Evolutionary conservation across 2,888 invertebrate genomes (phyloP).

Genomic region (Coleophora flavipennella): DNA sequence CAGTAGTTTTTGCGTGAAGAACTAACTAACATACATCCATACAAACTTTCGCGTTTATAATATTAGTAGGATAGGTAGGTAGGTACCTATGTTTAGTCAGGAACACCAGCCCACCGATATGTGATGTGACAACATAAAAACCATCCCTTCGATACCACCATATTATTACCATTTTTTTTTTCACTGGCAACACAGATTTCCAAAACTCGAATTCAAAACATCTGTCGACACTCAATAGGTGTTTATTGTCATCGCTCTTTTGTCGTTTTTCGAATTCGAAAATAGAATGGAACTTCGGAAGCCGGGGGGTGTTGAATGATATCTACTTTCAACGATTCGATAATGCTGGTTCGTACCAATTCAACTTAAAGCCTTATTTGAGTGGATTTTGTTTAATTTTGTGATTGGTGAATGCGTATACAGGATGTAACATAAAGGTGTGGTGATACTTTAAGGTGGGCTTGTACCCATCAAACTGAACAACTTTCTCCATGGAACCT

Average conservation of each 20-base stretch:
- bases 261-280: conserved; percentile 27
- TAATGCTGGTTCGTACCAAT: not conserved
- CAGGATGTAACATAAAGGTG: too few species aligned
- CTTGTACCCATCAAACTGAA: too few species aligned
- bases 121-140: conserved; percentile 6
- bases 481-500: too few species aligned
- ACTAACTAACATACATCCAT: too few species aligned
- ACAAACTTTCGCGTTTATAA: too few species aligned
- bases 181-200: conserved; percentile 47
- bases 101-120: too few species aligned
- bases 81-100: not conserved
- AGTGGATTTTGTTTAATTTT: conserved; percentile 1
- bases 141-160: conserved; percentile 21
- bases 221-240: conserved; percentile 58
- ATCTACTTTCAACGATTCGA: not conserved
- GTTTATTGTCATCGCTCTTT: conserved; percentile 39
- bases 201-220: conserved; percentile 48
- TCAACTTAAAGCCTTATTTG: conserved; percentile 2
- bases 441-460: too few species aligned
- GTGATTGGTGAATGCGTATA: not conserved
- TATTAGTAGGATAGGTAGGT: too few species aligned
- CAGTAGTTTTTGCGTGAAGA: too few species aligned
- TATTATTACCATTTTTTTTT: conserved; percentile 44
- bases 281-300: conserved; percentile 23
- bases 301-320: conserved; percentile 23